Conservation (phyloP, 2,113 vertebrate species). For the Hypocryptadius cinnamomeus region DNA sequence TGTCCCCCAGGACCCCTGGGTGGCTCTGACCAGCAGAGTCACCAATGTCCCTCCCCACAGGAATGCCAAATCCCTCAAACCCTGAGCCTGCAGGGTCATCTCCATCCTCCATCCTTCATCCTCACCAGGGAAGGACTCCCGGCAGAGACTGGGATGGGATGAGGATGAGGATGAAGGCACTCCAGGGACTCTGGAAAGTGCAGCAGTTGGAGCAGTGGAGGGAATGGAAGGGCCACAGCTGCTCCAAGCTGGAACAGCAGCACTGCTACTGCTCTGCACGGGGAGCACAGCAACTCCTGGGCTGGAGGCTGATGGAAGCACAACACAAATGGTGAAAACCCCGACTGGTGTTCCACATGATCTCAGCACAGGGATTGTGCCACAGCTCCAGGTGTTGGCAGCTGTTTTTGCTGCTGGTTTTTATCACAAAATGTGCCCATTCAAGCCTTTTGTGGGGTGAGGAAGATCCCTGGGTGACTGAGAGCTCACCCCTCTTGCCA, state of each 20-base stretch:
- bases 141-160: neutral
- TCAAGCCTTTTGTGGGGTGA: neutral
- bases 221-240: neutral
- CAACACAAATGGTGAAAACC: neutral
- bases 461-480: neutral
- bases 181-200: neutral
- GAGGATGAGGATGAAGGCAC: neutral
- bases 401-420: neutral
- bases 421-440: neutral
- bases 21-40: neutral
- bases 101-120: too few species aligned
- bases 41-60: neutral
- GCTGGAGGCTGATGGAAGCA: neutral
- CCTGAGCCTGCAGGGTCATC: neutral
- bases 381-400: neutral
- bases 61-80: neutral
- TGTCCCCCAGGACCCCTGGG: neutral
- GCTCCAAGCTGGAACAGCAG: fast-evolving
- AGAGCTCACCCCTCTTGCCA: neutral
- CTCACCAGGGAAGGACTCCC: neutral
- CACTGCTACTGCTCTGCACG: fast-evolving
- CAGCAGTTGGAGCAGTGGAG: neutral
- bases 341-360: neutral
- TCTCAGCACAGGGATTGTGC: neutral
- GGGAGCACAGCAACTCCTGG: neutral